phyloP scores from a whole-genome alignment of 2,888 invertebrate genomes.

The Branchipolynoe longqiensis region DNA sequence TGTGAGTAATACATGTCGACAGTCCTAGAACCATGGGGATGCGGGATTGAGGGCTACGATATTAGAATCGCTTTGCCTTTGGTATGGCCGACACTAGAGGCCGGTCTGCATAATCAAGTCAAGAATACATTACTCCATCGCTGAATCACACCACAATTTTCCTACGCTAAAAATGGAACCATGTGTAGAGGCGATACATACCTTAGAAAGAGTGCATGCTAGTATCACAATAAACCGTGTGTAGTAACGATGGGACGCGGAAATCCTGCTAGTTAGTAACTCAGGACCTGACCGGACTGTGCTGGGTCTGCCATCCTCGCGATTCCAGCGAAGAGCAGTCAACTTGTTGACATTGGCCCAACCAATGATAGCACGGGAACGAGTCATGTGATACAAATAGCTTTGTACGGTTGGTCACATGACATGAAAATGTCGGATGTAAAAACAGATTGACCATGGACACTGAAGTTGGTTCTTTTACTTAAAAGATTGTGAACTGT shows the following conservation, averaged over 20 bases:
- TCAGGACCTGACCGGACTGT: not conserved
- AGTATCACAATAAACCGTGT: not conserved
- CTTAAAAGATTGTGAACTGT: no score
- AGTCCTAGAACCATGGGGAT: no score
- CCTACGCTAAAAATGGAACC: not conserved
- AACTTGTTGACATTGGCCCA: slow-evolving; percentile 58
- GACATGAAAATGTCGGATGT: slow-evolving; percentile 23
- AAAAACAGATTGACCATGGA: not conserved
- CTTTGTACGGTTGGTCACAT: slow-evolving; percentile 29
- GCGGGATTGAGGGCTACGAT: slow-evolving; percentile 13
- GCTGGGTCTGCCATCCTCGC: slow-evolving; percentile 10
- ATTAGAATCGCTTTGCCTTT: slow-evolving; percentile 24
- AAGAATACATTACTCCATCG: slow-evolving; percentile 49
- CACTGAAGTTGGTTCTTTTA: no score
- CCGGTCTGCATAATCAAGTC: slow-evolving; percentile 55
- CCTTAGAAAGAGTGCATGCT: slow-evolving; percentile 48
- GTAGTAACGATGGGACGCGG: not conserved
- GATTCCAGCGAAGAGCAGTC: slow-evolving; percentile 30
- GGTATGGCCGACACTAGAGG: slow-evolving; percentile 28
- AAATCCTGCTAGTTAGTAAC: slow-evolving; percentile 1
- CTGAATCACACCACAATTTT: slow-evolving; percentile 3
- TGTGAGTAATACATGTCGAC: no score
- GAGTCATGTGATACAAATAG: slow-evolving; percentile 53
- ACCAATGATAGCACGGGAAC: slow-evolving; percentile 45
- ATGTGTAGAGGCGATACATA: not conserved